Evolutionary conservation across 2,113 vertebrate species (phyloP), one percentile per base, ranked within the genome.

Genomic region (Oryzias curvinotus): DNA sequence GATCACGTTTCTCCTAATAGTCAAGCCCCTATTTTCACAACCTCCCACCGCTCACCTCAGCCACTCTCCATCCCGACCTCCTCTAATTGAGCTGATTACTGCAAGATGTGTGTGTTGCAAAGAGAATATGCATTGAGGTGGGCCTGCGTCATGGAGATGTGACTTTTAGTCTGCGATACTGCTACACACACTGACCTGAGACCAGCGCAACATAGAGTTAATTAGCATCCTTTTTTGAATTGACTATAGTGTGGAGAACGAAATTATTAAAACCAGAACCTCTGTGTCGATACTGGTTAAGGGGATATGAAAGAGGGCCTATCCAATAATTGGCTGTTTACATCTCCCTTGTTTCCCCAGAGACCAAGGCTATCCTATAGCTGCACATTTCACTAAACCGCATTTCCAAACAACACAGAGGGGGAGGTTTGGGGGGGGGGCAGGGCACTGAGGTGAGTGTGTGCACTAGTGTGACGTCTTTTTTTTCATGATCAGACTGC

Each of bases 71-170:
- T 92, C 88, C 83, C 91, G 92, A 94, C 93, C 95, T 92, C 88
- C 85, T 87, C 93, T 94, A 95, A 95, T 95, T 94, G 92, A 91
- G 57, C 90, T 96, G 94, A 96, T 96, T 93, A 94, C 88, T 96
- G 90, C 94, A 96, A 95, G 93, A 94, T 96, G 95, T 94, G 85
- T 81, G 48, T 62, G 76, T 60, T 78, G 65, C 65, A 59, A 28
- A 66, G 10, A 54, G 65, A 56, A 62, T 81, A 76, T 84, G 87
- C 89, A 80, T 82, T 42, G 42, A 21, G 71, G 83, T n/a, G n/a
- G 48, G 36, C 48, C 30, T 77, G 56, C 68, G 45, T 25, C 65
- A 66, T 52, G 53, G 74, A 70, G 68, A 74, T 53, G 36, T 65
- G 72, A 76, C 57, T 73, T 85, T 79, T 62, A 77, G 65, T 73